Evolutionary conservation across 2,888 invertebrate genomes (phyloP), one percentile per base, ranked within the genome.

Genomic region (Lysandra bellargus): DNA sequence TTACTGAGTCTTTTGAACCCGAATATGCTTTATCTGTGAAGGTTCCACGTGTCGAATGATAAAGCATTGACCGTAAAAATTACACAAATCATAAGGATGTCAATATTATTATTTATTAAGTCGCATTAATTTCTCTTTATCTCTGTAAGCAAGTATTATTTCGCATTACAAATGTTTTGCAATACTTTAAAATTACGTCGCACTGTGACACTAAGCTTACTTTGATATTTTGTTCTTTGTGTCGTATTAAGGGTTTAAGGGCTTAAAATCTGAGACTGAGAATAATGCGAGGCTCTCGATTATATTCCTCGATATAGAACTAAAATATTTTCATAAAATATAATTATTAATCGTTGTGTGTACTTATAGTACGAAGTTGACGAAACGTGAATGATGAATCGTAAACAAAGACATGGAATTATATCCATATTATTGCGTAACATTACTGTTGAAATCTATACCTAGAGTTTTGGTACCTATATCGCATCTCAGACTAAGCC

Each of bases 161-260:
- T 85, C 85, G 87, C 85, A 88, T 90, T 89, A 90, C 90, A 90
- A 90, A 92, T 88, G 91, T 90, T 92, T 91, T 90, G 86, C 89
- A 86, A 89, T 89, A 86, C 88, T 87, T 87, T 84, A 87, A 86
- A 85, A 88, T 89, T 88, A 86, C 84, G 85, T 87, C 86, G 88
- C 88, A 86, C 30, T 33, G 17, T 89, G 92, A 93, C 93, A 91
- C 88, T 94, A 93, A 94, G 89, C 91, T 89, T 86, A 88, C 89
- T 91, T 92, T 92, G 69, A 78, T 64, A 78, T 78, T 78, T 78
- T 64, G 69, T 40, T 61, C 90, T 93, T 90, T 88, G 87, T 87
- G 85, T 87, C 88, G 89, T 91, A 91, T 91, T 91, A 91, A 90
- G 88, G 88, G 88, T 88, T 90, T 87, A 87, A 89, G 88, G 86